Evolutionary conservation across 2,797 vertebrate species (phyloP), one percentile per base, ranked within the genome.

Genomic region (Enteromius trimaculatus): DNA sequence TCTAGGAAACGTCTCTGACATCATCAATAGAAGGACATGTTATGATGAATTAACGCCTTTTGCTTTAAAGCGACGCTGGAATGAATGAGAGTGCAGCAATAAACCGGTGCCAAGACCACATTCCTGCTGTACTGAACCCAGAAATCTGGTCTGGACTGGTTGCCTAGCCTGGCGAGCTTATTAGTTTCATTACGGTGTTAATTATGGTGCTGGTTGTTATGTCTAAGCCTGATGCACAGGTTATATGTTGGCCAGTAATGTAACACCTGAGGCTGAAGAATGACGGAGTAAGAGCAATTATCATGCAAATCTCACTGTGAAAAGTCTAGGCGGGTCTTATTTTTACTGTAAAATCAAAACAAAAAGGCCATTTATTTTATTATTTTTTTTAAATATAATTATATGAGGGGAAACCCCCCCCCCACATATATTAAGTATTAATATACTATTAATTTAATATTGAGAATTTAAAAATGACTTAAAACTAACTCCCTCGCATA

Each of bases 81-180:
- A 53, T 81, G 58, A 81, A 21, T 53, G 5, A 65, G 13, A 64
- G 58, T 4, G 31, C 29, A 0, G 29, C 6, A 34, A 64, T 74
- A 75, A 81, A 65, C 29, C n/a, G 5, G 31, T 39, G 44, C 19
- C 3, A 4, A 79, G 64, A 68, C 29, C 13, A 49, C 69, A 23
- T 37, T 64, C 53, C 13, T 23, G 39, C 62, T 31, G 49, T 64
- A 60, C n/a, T 26, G 42, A 74, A 81, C 29, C 44, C 31, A 53
- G 44, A 79, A 69, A 79, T 55, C 64, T 68, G 77, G 44, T 16
- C 26, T 10, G 60, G 44, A 51, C 60, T 79, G 47, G 62, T 55
- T 79, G 29, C 2, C 29, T 51, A 53, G 37, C 64, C 19, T 23
- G n/a, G 29, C 8, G 2, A 2, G 21, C 9, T 68, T 51, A 29